phyloP scores from a whole-genome alignment of 2,113 vertebrate genomes.

The Myotis brandtii region DNA sequence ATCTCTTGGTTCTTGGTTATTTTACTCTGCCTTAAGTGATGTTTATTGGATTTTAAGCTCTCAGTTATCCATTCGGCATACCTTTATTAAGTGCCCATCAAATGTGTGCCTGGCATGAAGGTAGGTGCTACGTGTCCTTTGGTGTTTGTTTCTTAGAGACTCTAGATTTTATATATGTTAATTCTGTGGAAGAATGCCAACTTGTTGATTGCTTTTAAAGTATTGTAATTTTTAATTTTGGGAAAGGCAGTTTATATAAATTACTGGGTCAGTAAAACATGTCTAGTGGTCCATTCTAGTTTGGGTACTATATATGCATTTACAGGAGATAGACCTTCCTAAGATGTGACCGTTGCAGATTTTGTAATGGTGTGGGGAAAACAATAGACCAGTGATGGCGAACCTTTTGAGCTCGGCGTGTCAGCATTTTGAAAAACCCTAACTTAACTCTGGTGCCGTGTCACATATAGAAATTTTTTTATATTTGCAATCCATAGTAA shows the following conservation, averaged over 20 bases:
- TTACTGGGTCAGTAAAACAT: constrained; percentile 38
- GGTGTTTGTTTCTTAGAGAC: constrained; percentile 15
- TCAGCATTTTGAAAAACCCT: too few species aligned
- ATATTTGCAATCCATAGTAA: too few species aligned
- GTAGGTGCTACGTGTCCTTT: background rate
- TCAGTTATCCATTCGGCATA: background rate
- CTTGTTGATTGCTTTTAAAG: constrained; percentile 8
- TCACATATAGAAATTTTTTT: too few species aligned
- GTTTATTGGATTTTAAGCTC: constrained; percentile 22
- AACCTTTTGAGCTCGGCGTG: too few species aligned
- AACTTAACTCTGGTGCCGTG: too few species aligned
- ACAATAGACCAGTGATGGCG: background rate
- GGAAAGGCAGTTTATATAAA: constrained; percentile 40
- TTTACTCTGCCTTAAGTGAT: background rate
- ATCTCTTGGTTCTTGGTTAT: constrained; percentile 27
- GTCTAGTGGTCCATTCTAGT: background rate
- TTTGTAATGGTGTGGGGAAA: constrained; percentile 37
- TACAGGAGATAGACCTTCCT: background rate
- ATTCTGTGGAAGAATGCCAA: constrained; percentile 25
- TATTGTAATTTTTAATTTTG: constrained; percentile 58
- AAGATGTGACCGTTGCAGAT: background rate
- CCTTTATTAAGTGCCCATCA: background rate
- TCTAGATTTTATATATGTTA: constrained; percentile 35
- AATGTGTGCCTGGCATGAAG: background rate
- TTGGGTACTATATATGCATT: background rate